Evolutionary conservation across 2,797 vertebrate species (phyloP).

Genomic region (Coracias cyanogaster): DNA sequence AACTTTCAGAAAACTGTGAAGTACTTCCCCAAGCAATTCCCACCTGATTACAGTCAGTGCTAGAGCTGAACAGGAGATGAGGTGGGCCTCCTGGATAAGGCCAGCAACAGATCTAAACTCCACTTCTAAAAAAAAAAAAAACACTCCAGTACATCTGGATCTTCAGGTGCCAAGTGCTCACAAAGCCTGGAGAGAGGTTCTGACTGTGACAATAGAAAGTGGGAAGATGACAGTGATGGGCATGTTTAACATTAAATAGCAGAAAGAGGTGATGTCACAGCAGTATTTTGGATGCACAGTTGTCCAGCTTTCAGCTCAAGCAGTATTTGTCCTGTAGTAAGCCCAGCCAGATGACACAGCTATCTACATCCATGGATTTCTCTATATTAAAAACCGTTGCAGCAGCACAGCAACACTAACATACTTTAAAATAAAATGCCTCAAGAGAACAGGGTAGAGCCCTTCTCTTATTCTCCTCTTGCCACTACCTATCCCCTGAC

Average conservation of each 20-base stretch:
- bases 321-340: not conserved
- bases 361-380: not conserved
- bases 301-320: not conserved
- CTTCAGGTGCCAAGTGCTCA: not conserved
- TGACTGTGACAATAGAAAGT: accelerated
- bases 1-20: not conserved
- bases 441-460: not conserved
- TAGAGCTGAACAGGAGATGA: not conserved
- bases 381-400: not conserved
- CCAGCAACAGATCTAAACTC: not conserved
- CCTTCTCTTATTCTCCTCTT: not conserved
- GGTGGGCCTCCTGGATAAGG: not conserved
- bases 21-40: not conserved
- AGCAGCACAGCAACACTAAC: not conserved
- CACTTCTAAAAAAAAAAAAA: not conserved
- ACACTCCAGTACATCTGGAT: not conserved
- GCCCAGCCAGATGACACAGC: not conserved
- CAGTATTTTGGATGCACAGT: not conserved
- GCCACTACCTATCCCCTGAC: not conserved
- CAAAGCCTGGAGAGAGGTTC: not conserved
- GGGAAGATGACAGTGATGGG: not conserved
- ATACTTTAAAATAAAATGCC: not conserved
- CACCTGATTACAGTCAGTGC: not conserved
- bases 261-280: not conserved
- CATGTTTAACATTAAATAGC: not conserved